A percentile compares a stretch with the other conserved stretches of the same genome.
These are phyloP conservation scores for Scomber colias DNA, from an alignment of 2,113 vertebrate species.

Conservation along the genomic window DNA sequence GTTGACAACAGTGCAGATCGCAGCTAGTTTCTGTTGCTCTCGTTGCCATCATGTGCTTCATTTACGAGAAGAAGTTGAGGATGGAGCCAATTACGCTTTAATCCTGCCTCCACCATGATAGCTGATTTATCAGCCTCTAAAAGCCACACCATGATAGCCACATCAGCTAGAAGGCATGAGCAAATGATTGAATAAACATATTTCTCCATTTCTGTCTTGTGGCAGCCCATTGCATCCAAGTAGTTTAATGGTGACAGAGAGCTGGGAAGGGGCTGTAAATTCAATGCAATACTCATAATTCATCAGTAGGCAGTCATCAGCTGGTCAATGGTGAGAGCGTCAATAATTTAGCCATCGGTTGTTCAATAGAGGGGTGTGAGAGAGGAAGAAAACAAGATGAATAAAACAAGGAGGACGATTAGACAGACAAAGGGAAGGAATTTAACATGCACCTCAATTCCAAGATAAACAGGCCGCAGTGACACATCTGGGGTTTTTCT, in stretches of 20 bases:
- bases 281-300: conserved; percentile 47
- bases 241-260: conserved; percentile 66
- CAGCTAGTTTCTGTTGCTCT: not conserved
- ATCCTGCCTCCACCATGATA: conserved; percentile 32
- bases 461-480: not conserved
- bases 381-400: conserved; percentile 35
- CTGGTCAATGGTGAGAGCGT: conserved; percentile 42
- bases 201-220: conserved; percentile 61
- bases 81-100: conserved; percentile 53
- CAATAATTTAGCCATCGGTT: conserved; percentile 42
- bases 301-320: conserved; percentile 56
- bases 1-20: not conserved
- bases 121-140: conserved; percentile 70
- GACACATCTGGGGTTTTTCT: conserved; percentile 36
- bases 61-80: conserved; percentile 43
- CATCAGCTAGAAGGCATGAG: conserved; percentile 51
- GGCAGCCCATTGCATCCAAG: conserved; percentile 44
- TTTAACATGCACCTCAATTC: conserved; percentile 21
- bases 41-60: not conserved
- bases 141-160: conserved; percentile 42
- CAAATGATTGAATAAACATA: conserved; percentile 66
- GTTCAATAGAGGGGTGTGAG: conserved; percentile 34
- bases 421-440: conserved; percentile 29
- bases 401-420: conserved; percentile 25
- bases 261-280: conserved; percentile 42